phyloP scores from a whole-genome alignment of 2,113 vertebrate genomes.

The cat (Felis catus) region DNA sequence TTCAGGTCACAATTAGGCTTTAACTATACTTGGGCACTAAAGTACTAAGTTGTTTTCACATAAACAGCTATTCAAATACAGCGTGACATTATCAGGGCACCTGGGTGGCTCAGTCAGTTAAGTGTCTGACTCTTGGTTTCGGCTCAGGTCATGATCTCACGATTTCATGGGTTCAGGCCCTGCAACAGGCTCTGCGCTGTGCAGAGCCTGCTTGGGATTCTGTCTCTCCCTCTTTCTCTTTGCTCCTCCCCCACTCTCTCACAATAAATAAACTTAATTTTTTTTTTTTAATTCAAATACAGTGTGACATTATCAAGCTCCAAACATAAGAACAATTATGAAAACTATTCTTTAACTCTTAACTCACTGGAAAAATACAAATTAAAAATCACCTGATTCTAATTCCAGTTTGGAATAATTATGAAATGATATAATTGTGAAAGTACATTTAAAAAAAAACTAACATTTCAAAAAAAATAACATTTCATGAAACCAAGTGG shows the following conservation, averaged over 20 bases:
- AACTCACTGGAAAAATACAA: constrained; percentile 19
- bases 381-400: neutral
- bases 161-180: no score
- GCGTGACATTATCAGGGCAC: neutral
- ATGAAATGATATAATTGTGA: neutral
- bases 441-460: constrained; percentile 31
- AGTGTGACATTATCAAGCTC: neutral
- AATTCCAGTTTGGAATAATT: neutral
- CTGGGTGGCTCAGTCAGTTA: no score
- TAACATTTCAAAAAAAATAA: constrained; percentile 12
- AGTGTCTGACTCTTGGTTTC: no score
- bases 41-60: neutral
- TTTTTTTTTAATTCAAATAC: neutral
- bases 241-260: no score
- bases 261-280: no score
- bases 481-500: neutral
- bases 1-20: neutral
- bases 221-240: no score
- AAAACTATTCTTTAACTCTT: constrained; percentile 9
- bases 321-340: neutral
- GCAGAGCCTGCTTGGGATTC: no score
- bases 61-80: neutral
- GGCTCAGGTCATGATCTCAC: no score
- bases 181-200: no score
- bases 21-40: neutral